Evolutionary conservation across 2,113 vertebrate genomes (phyloP).

Genomic region (Pontoporia blainvillei): DNA sequence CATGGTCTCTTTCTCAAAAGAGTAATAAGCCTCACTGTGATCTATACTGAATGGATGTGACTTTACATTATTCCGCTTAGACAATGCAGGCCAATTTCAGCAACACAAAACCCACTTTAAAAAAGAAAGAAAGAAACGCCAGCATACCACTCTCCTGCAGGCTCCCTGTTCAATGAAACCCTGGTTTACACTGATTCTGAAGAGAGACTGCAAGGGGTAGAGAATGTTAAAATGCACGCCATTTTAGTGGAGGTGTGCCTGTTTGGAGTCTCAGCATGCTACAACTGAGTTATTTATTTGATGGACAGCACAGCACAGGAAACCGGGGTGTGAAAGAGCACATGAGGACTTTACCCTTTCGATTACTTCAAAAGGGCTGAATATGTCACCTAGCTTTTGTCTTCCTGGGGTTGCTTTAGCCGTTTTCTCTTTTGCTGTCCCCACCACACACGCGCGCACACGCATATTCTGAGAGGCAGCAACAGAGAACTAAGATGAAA

Average conservation of each 20-base stretch:
- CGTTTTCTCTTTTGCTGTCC: background rate
- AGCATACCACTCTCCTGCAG: conserved; percentile 40
- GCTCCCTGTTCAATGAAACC: conserved; percentile 13
- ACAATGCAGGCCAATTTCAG: conserved; percentile 50
- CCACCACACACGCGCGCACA: background rate
- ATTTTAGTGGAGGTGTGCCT: conserved; percentile 54
- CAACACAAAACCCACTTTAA: conserved; percentile 49
- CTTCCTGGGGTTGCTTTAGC: background rate
- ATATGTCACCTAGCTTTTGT: background rate
- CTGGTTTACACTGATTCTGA: conserved; percentile 32
- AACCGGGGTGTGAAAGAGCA: conserved; percentile 62
- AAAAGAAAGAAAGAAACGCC: conserved; percentile 28
- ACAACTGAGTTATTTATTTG: conserved; percentile 15
- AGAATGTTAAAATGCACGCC: conserved; percentile 5
- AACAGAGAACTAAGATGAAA: background rate
- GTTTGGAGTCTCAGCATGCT: conserved; percentile 56
- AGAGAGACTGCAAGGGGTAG: background rate
- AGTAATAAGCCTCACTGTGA: conserved; percentile 52
- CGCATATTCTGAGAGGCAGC: background rate
- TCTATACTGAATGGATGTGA: conserved; percentile 44
- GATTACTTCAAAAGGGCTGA: conserved; percentile 38
- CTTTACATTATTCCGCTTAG: conserved; percentile 59
- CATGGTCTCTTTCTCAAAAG: background rate
- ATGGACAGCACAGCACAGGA: conserved; percentile 45
- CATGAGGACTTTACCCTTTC: conserved; percentile 35